A percentile compares a stretch with the other conserved stretches of the same genome.
Conservation (phyloP, 2,113 vertebrate genomes). For the Cryptomyrus ogoouensis region DNA sequence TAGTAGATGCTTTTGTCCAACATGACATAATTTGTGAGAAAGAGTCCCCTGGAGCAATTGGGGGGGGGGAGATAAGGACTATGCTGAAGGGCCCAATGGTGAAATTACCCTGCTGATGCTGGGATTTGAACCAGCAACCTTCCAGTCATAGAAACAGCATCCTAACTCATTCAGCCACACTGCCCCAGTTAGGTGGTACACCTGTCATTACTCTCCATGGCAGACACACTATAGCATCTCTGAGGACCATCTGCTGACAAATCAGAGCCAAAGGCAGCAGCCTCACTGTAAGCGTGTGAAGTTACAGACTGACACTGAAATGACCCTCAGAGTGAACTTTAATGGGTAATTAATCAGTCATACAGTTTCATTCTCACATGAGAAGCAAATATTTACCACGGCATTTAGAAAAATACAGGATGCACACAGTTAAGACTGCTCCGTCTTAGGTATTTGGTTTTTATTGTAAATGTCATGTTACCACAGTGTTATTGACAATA, state of each 20-base stretch:
- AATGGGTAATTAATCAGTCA: conserved; percentile 78
- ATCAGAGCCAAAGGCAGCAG: neutral
- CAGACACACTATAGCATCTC: neutral
- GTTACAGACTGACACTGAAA: conserved; percentile 17
- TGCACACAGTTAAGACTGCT: conserved; percentile 73
- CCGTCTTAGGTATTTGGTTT: conserved; percentile 85
- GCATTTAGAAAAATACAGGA: conserved; percentile 80
- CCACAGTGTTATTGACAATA: conserved; percentile 87
- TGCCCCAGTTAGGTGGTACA: neutral
- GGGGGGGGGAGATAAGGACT: neutral
- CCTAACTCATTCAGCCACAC: neutral
- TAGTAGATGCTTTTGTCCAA: neutral
- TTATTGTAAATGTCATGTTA: conserved; percentile 83
- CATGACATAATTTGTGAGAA: neutral
- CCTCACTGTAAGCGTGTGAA: neutral
- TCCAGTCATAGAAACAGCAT: neutral
- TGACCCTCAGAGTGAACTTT: conserved; percentile 65
- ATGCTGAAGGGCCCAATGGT: neutral
- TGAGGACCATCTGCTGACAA: neutral
- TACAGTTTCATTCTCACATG: conserved; percentile 51
- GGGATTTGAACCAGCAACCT: neutral
- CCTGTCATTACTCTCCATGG: neutral
- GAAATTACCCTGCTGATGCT: neutral
- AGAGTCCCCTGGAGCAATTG: neutral
- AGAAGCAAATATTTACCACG: conserved; percentile 62